Conservation (phyloP, 23 tunicate genomes). For the Clavelina lepadiformis region DNA sequence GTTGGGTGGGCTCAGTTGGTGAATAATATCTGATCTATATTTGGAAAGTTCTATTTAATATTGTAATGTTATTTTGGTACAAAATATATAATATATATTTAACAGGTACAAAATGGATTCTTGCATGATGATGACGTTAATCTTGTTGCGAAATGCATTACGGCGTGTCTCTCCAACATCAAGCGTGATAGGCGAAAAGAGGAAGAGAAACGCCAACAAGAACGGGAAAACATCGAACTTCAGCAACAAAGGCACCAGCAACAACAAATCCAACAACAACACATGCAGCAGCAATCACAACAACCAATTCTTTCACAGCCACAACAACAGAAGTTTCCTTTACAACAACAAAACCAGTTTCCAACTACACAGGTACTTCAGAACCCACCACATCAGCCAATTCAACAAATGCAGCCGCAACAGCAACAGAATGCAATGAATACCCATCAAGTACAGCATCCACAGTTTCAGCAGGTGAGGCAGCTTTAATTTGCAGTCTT, state of each 20-base stretch:
- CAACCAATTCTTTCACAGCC: conserved; percentile 2
- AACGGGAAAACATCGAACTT: conserved; percentile 28
- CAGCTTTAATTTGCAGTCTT: background rate
- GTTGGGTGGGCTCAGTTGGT: too few species aligned
- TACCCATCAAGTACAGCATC: background rate
- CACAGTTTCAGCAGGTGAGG: conserved; percentile 9
- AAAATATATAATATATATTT: conserved; percentile 1
- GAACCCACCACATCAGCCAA: conserved; percentile 16
- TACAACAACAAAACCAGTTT: background rate
- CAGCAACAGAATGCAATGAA: conserved; percentile 14
- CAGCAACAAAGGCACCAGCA: conserved; percentile 31
- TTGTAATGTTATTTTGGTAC: background rate
- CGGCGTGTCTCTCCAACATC: conserved; percentile 51
- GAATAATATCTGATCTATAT: too few species aligned
- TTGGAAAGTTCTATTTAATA: too few species aligned
- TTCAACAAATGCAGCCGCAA: conserved; percentile 23
- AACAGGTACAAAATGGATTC: conserved; percentile 86
- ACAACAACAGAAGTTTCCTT: conserved; percentile 25
- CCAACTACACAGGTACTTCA: too few species aligned
- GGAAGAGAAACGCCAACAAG: conserved; percentile 50
- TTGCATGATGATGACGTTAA: conserved; percentile 85
- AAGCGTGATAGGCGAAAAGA: conserved; percentile 50
- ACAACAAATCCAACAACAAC: conserved; percentile 23
- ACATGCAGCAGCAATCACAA: conserved; percentile 4
- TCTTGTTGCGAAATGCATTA: conserved; percentile 78